Base-by-base conservation (phyloP, 1,140 invertebrate species). In the Riptortus pedestris region DNA sequence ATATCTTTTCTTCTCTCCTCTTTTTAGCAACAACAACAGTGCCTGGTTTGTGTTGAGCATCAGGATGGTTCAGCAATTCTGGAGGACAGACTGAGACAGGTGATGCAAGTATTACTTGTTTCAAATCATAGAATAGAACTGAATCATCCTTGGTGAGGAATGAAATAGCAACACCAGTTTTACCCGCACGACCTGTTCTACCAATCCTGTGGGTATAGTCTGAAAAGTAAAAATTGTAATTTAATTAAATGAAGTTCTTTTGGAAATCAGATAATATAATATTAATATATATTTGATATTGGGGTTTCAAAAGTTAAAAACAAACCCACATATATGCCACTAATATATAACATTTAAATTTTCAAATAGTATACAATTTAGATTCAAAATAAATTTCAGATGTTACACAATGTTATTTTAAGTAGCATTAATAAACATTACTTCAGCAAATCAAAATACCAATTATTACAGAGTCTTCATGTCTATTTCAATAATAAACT, bases 181-280 rank as follows among this genome's bases (percentile, higher is more conserved):
- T 99, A 33, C 97, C 97, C 16, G 96, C 97, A 78, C 97, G 90
- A 72, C 96, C 96, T 0, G 96, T 99, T 79, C 96, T 85, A 74
- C 96, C 96, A 74, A 99, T 98, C 83, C 96, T 87, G 88, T 99
- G 96, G 0, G 95, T 98, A 71, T 99, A 99, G 81, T 98, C 96
- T 88, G 73, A 51, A 79, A 79, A 69, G 68, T 65, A 68, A 69
- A 63, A 57, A 33, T 65, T 43, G 31, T 7, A 38, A 38, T 38
- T 38, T 38, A 7, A 38, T 38, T 38, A 38, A 38, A 38, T 38
- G 31, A 7, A 14, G 31, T 7, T 38, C 31, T 38, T 7, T 14
- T 38, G 5, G 31, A 38, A 38, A 38, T n/a, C n/a, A n/a, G n/a
- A n/a, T n/a, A n/a, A n/a, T n/a, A n/a, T n/a, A n/a, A n/a, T n/a